These are phyloP conservation scores for Lasioglossum leucozonium DNA, from an alignment of 2,888 invertebrate genomes.

Conservation along the genomic window DNA sequence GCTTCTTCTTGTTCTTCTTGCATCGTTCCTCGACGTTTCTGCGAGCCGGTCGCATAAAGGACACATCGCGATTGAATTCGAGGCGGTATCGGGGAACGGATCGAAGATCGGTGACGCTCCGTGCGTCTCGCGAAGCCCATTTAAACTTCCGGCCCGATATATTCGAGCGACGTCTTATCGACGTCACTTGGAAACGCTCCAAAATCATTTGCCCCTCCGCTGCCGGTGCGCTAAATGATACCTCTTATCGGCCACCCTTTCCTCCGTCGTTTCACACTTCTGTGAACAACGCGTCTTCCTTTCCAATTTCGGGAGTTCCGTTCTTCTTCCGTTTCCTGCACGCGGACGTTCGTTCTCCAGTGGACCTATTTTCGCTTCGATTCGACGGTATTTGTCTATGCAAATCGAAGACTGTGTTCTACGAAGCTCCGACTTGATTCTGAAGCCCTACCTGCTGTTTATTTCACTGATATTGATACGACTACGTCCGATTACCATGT, in stretches of 20 bases:
- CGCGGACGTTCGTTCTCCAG: neutral
- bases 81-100: constrained; percentile 11
- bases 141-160: constrained; percentile 5
- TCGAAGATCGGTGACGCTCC: constrained; percentile 30
- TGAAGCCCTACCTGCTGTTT: neutral
- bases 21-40: neutral
- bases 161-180: constrained; percentile 35
- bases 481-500: too few species aligned
- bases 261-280: neutral
- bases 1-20: neutral
- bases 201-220: constrained; percentile 27
- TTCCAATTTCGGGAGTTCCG: neutral
- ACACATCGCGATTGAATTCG: neutral
- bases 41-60: neutral
- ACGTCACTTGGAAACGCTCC: constrained; percentile 21
- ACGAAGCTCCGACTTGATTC: neutral
- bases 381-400: neutral
- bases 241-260: constrained; percentile 12
- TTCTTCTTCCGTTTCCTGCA: neutral
- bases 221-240: constrained; percentile 13
- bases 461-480: neutral
- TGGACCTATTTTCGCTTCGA: neutral
- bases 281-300: neutral
- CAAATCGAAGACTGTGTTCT: neutral
- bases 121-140: constrained; percentile 13